Percentiles rank a stretch among this genome's conserved stretches.
These are phyloP conservation scores for Drosophila mercatorum DNA, from an alignment of 2,888 invertebrate genomes.

Conservation along the genomic window DNA sequence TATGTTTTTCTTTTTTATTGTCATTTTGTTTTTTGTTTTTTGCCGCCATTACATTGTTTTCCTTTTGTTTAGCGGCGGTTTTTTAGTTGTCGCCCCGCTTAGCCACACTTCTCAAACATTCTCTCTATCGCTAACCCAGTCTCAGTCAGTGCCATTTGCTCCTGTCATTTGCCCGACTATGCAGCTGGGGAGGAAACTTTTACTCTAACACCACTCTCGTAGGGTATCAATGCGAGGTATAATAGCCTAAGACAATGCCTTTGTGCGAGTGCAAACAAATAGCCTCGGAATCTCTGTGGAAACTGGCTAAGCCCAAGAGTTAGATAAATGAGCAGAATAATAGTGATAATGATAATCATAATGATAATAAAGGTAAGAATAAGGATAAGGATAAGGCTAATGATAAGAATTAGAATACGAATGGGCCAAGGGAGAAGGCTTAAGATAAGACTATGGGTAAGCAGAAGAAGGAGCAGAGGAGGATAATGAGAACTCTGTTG, in stretches of 20 bases:
- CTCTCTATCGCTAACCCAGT: constrained; percentile 1
- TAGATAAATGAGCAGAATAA: background rate
- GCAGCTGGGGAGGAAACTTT: constrained; percentile 60
- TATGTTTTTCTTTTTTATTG: constrained; percentile 27
- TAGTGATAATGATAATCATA: too few species aligned
- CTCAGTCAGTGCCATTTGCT: constrained; percentile 6
- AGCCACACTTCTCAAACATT: constrained; percentile 6
- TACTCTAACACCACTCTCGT: constrained; percentile 32
- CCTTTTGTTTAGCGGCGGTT: constrained; percentile 70
- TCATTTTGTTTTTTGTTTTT: constrained; percentile 34
- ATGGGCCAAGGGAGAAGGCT: background rate
- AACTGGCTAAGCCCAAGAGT: background rate
- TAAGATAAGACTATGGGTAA: background rate
- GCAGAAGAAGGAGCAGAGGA: too few species aligned
- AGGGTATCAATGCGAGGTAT: constrained; percentile 34
- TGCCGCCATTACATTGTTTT: constrained; percentile 76
- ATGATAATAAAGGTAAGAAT: background rate
- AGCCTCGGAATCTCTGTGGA: background rate
- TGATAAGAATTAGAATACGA: background rate
- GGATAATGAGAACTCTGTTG: background rate
- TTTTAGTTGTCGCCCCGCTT: constrained; percentile 27
- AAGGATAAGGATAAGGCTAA: background rate
- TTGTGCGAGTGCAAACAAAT: constrained; percentile 5
- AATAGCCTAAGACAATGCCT: constrained; percentile 19
- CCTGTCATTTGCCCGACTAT: constrained; percentile 24